phyloP scores from a whole-genome alignment of 1,140 invertebrate genomes.

The Scaptomyza pallida region DNA sequence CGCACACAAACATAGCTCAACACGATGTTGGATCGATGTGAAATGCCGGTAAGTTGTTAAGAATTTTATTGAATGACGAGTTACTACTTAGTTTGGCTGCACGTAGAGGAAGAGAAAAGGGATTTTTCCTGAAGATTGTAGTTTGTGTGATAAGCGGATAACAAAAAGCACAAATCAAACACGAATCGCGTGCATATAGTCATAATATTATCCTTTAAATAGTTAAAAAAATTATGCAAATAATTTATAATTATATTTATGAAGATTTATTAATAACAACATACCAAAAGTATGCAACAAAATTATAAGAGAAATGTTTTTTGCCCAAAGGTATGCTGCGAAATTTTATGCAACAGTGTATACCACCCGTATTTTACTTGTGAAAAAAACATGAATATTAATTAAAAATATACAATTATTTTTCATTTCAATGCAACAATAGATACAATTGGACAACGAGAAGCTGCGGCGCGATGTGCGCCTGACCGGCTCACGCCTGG shows the following conservation, averaged over 20 bases:
- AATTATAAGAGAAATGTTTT: background rate
- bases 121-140: background rate
- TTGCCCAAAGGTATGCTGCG: conserved; percentile 23
- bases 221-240: background rate
- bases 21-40: conserved; percentile 83
- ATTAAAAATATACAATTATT: conserved; percentile 2
- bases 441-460: conserved; percentile 84
- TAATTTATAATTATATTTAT: no score
- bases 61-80: background rate
- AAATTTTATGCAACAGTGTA: background rate
- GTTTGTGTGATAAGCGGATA: background rate
- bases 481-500: conserved; percentile 68
- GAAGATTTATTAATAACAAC: no score
- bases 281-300: conserved; percentile 33
- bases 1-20: conserved; percentile 34
- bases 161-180: conserved; percentile 2
- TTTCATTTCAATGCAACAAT: background rate
- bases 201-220: background rate
- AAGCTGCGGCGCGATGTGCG: conserved; percentile 80
- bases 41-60: conserved; percentile 79
- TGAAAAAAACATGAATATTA: no score
- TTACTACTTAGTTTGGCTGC: background rate
- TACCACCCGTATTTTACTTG: background rate
- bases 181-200: background rate
- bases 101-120: no score